A percentile compares a stretch with the other conserved stretches of the same genome.
Evolutionary conservation across 2,113 vertebrate genomes (phyloP).

Genomic region (Silurus meridionalis): DNA sequence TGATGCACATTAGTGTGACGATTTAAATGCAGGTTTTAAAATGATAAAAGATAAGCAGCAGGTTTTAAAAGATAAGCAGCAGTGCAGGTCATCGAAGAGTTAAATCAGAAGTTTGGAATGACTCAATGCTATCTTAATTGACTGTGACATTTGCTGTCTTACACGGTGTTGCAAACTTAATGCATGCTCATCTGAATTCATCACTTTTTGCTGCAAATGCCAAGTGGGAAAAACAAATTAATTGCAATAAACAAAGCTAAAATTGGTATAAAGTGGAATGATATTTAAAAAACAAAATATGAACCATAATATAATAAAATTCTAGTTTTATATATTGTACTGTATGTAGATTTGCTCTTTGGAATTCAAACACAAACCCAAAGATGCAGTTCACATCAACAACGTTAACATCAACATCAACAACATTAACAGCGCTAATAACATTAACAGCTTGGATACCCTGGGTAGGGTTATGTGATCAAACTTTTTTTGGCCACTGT

Average conservation of each 20-base stretch:
- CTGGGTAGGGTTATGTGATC: background rate
- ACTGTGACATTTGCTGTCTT: constrained; percentile 51
- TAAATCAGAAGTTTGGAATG: constrained; percentile 14
- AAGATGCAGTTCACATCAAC: background rate
- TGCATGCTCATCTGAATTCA: constrained; percentile 42
- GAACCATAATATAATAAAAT: background rate
- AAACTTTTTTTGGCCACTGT: background rate
- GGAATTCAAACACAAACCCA: background rate
- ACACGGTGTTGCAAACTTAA: constrained; percentile 29
- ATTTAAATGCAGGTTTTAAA: background rate
- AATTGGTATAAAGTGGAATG: constrained; percentile 9
- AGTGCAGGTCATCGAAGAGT: background rate
- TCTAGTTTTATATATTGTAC: background rate
- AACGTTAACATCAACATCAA: background rate
- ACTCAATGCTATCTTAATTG: constrained; percentile 34
- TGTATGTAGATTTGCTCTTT: background rate
- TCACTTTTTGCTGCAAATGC: constrained; percentile 39
- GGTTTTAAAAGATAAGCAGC: too few species aligned
- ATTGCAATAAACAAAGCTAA: constrained; percentile 17
- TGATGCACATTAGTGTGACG: background rate
- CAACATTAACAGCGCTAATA: background rate
- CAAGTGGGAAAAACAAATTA: constrained; percentile 19
- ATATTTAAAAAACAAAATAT: constrained; percentile 17
- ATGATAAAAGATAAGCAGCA: too few species aligned
- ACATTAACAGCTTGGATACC: background rate